A percentile compares a stretch with the other conserved stretches of the same genome.
phyloP scores from a whole-genome alignment of 2,113 vertebrate species.

The Sturnus vulgaris region DNA sequence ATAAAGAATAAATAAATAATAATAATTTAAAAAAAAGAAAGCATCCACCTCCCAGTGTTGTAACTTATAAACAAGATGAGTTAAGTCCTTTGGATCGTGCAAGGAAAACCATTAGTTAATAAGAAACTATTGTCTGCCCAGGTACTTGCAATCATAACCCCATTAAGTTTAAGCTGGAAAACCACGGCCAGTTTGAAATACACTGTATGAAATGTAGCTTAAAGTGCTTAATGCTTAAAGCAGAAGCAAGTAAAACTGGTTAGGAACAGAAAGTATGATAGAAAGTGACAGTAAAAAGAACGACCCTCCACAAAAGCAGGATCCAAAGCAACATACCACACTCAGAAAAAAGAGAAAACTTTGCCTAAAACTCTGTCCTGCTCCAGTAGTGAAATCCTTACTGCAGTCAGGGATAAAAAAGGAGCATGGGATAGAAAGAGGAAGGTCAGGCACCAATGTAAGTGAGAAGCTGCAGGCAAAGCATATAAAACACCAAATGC shows the following conservation, averaged over 20 bases:
- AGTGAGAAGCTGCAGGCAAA: not conserved
- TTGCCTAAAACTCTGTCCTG: not conserved
- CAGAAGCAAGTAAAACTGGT: not conserved
- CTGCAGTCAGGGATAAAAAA: not conserved
- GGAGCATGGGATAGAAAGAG: not conserved
- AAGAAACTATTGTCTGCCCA: not conserved
- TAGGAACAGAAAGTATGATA: not conserved
- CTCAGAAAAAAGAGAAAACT: not conserved
- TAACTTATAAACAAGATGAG: not conserved
- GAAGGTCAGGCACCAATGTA: not conserved
- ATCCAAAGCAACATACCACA: not conserved
- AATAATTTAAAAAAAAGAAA: not conserved
- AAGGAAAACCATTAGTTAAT: not conserved
- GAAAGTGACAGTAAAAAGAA: not conserved
- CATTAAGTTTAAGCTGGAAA: not conserved
- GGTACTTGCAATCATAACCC: not conserved
- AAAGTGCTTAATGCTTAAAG: not conserved
- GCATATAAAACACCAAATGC: not conserved
- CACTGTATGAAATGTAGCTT: not conserved
- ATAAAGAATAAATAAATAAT: not conserved
- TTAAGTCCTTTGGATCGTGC: not conserved
- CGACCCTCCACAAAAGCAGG: accelerated
- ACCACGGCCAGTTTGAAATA: not conserved
- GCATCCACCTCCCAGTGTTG: not conserved
- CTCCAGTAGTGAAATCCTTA: not conserved